A percentile compares a stretch with the other conserved stretches of the same genome.
Evolutionary conservation across 2,113 vertebrate species (phyloP).

Genomic region (Labeo catla): DNA sequence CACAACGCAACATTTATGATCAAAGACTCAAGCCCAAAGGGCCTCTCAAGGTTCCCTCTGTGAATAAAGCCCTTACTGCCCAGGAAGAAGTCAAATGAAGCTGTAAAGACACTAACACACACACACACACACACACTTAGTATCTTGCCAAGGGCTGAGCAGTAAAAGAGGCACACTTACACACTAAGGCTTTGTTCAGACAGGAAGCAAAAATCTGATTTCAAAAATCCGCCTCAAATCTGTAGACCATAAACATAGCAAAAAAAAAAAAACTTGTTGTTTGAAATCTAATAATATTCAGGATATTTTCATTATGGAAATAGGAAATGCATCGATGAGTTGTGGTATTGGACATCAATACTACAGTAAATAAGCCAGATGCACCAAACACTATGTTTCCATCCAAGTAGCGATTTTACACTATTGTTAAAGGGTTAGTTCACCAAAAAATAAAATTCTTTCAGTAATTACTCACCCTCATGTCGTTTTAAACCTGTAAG

Average conservation of each 20-base stretch:
- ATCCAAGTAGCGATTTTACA: not conserved
- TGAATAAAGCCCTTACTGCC: conserved; percentile 33
- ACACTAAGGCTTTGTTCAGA: conserved; percentile 18
- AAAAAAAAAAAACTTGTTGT: not conserved
- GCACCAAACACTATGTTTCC: not conserved
- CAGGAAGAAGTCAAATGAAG: conserved; percentile 43
- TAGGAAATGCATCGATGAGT: not conserved
- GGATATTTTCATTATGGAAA: not conserved
- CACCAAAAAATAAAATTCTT: no score
- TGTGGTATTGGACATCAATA: not conserved
- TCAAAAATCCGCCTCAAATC: not conserved
- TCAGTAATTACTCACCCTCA: no score
- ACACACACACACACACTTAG: conserved; percentile 13
- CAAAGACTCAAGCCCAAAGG: conserved; percentile 28
- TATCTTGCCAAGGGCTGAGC: conserved; percentile 11
- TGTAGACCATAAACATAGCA: not conserved
- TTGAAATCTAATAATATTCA: not conserved
- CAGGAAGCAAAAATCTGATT: not conserved
- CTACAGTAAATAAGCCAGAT: not conserved
- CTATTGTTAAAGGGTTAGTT: not conserved
- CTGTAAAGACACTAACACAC: conserved; percentile 8
- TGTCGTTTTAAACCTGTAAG: no score
- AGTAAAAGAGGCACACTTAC: conserved; percentile 31
- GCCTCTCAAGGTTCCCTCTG: conserved; percentile 45
- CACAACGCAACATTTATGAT: conserved; percentile 23